A percentile compares a stretch with the other conserved stretches of the same genome.
Conservation (phyloP, 2,888 invertebrate genomes). For the Gibbula magus region DNA sequence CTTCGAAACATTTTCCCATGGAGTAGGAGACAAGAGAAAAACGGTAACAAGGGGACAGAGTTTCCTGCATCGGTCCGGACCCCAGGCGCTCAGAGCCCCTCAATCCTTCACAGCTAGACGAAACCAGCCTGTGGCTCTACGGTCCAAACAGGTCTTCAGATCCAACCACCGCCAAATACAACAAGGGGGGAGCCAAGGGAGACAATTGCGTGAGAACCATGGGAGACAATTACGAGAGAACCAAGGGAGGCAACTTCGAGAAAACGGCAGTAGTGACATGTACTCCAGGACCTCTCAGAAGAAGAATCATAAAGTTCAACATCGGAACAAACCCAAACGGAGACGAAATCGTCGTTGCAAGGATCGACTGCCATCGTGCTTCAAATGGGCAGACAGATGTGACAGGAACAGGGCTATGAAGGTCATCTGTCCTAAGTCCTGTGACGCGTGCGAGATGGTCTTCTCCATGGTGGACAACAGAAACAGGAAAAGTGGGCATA, state of each 20-base stretch:
- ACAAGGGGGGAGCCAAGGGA: no score
- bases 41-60: neutral
- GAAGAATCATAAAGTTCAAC: no score
- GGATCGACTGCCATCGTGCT: neutral
- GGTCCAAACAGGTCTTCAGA: no score
- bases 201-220: no score
- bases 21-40: neutral
- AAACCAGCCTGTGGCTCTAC: no score
- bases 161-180: no score
- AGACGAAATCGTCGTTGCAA: neutral
- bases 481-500: neutral
- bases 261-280: no score
- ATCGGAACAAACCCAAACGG: no score
- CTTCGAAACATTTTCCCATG: slow-evolving; percentile 4
- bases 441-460: slow-evolving; percentile 5
- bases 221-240: no score
- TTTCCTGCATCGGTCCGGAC: neutral
- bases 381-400: slow-evolving; percentile 4
- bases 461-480: neutral
- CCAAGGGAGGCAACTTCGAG: no score
- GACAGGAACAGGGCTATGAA: neutral
- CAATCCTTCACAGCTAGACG: no score
- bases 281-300: no score
- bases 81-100: neutral
- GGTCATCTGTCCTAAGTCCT: slow-evolving; percentile 4